Base-by-base conservation (phyloP, 2,888 invertebrate genomes). In the Asteroscopus sphinx region DNA sequence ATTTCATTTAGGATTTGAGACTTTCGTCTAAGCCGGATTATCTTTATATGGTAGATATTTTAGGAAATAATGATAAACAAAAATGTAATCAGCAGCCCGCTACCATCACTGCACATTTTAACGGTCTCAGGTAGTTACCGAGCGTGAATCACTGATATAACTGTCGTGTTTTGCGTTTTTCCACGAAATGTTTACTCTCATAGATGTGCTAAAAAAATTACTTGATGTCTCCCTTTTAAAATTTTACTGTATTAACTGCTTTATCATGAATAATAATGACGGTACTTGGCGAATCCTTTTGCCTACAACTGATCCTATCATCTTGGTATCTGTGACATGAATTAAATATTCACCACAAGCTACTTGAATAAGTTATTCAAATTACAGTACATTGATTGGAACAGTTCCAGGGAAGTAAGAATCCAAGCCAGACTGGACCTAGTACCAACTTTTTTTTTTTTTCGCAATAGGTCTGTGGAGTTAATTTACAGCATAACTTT, bases 121-220 rank as follows among this genome's bases (percentile, higher is more conserved):
- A 92, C 93, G 93, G 93, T 92, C 78, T 77, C 77, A 82, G 85
- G 84, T 87, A 86, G 86, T 80, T 78, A 83, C 80, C 61, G 68
- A 80, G 77, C 80, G 88, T 92, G 91, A 93, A 86, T 93, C 92
- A 93, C 81, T 83, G 79, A 85, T 87, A 83, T 92, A 93, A 93
- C 93, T 92, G 93, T 93, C 85, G 62, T 85, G 85, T 89, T 91
- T 89, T 85, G 78, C 80, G 68, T 86, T 81, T 87, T 89, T 87
- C 86, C 84, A 79, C 70, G 78, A 83, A 85, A 73, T 87, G 82
- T 91, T 91, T 88, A 82, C 83, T 91, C 86, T 83, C 87, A 79
- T 83, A 80, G 67, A 79, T 69, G 78, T 85, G 91, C 88, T 90
- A 92, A 92, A 76, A 87, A 77, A 69, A 74, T 72, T 61, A 55